Evolutionary conservation across 2,888 invertebrate species (phyloP).

Genomic region (Hirtodrosophila alboralis): DNA sequence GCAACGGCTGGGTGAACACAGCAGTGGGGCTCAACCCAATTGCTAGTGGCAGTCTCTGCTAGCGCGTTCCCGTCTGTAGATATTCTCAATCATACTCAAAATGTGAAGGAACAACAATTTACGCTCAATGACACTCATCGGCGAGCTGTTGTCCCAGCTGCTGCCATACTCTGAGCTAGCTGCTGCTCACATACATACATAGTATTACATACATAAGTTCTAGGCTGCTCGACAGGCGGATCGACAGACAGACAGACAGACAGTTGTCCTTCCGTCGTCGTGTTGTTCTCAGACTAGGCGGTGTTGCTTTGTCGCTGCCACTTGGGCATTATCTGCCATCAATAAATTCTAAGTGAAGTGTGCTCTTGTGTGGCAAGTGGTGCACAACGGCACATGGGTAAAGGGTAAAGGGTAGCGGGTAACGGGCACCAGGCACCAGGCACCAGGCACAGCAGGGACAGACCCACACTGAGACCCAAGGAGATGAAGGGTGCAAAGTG

Average conservation of each 20-base stretch:
- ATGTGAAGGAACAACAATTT: conserved; percentile 82
- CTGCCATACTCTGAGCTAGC: conserved; percentile 30
- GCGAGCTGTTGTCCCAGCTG: conserved; percentile 62
- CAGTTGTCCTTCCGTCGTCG: conserved; percentile 19
- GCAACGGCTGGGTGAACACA: conserved; percentile 51
- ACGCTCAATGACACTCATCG: conserved; percentile 81
- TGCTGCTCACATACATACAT: conserved; percentile 2
- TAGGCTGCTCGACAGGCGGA: background rate
- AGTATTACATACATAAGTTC: conserved; percentile 14
- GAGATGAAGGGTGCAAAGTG: conserved; percentile 56
- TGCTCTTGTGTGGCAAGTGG: conserved; percentile 76
- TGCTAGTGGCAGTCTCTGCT: background rate
- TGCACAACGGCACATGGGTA: conserved; percentile 58
- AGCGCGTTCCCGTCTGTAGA: conserved; percentile 64
- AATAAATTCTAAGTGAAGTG: conserved; percentile 80
- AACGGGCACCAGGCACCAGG: no score
- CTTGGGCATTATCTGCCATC: conserved; percentile 79
- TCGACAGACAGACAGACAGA: no score
- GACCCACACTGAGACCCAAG: no score
- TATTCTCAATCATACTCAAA: conserved; percentile 82
- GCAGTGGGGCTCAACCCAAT: conserved; percentile 1
- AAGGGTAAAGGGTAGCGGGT: no score
- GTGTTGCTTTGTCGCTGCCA: conserved; percentile 74
- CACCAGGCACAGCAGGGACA: no score
- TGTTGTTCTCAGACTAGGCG: conserved; percentile 29